Base-by-base conservation (phyloP, 2,113 vertebrate genomes). In the Lepus americanus region DNA sequence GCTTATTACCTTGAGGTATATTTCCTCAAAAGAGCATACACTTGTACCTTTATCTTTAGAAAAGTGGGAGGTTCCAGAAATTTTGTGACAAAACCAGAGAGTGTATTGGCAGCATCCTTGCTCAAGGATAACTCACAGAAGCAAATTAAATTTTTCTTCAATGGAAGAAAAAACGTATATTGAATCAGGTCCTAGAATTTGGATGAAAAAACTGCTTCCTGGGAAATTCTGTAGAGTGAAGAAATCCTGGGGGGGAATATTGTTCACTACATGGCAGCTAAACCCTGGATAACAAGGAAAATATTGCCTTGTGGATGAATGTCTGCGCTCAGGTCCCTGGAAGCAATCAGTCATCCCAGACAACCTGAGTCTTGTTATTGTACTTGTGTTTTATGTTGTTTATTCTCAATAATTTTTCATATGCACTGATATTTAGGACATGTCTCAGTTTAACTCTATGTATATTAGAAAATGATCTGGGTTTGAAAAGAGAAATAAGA, bases 401-500 rank as follows among this genome's bases (percentile, higher is more conserved):
- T 84, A 44, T 82, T 73, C 63, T 93, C 44, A 83, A 23, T 89
- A 63, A 31, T 55, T 89, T 86, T 92, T 77, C 25, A 81, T 80
- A 72, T 36, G 55, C 22, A 55, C n/a, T 77, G 76, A 36, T 77
- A 87, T 77, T 80, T 73, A 69, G 31, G 23, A 55, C 23, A 69
- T 80, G 13, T 66, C 44, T 44, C 23, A 4, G 83, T 95, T 95
- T 59, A 82, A 69, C 31, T 27, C 31, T n/a, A 1, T 22, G 11
- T 23, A 22, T 66, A 14, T 80, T 74, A 76, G 33, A 93, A 67
- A 66, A 59, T 36, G 29, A 59, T 84, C 36, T 90, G 23, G 61
- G 4, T 87, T 90, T 95, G 73, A 87, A 85, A 89, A 94, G n/a
- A 87, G 7, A 73, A 84, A 27, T 64, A 25, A 80, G 67, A 59